Evolutionary conservation across 1,140 invertebrate species (phyloP).

Genomic region (Polypedilum vanderplanki): DNA sequence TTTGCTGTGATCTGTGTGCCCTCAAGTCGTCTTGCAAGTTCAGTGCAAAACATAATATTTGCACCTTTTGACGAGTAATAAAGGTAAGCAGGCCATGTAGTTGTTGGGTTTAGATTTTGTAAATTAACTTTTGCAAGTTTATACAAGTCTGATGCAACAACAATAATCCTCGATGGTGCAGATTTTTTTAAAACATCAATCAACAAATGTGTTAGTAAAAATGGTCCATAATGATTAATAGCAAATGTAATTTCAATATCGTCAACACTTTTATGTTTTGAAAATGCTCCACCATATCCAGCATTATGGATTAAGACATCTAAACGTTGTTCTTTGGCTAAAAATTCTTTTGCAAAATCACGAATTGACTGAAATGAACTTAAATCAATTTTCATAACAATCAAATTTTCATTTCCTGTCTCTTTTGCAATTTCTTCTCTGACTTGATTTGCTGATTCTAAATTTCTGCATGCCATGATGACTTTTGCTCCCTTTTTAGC

Average conservation of each 20-base stretch:
- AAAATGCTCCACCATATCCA: constrained; percentile 60
- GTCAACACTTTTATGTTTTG: constrained; percentile 56
- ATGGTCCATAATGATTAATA: constrained; percentile 77
- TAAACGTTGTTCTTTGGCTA: constrained; percentile 55
- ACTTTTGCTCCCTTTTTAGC: constrained; percentile 56
- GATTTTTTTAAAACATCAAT: constrained; percentile 68
- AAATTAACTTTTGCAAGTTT: constrained; percentile 59
- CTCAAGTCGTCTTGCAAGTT: constrained; percentile 63
- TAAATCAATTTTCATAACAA: constrained; percentile 57
- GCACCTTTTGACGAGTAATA: constrained; percentile 77
- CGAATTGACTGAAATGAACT: constrained; percentile 57
- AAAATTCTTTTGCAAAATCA: constrained; percentile 56
- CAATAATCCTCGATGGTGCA: constrained; percentile 65
- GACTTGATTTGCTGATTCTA: constrained; percentile 47
- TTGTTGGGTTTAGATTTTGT: constrained; percentile 61
- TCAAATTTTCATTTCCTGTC: constrained; percentile 50
- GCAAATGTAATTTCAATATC: constrained; percentile 73
- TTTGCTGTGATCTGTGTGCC: constrained; percentile 68
- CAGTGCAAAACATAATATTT: constrained; percentile 71
- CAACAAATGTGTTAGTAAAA: constrained; percentile 60
- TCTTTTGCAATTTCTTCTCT: constrained; percentile 50
- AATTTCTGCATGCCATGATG: constrained; percentile 59
- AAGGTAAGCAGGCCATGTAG: constrained; percentile 54
- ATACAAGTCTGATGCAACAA: constrained; percentile 73
- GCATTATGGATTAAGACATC: constrained; percentile 83